These are phyloP conservation scores for Tyrophagus putrescentiae DNA, from an alignment of 1,140 invertebrate genomes.

Conservation along the genomic window DNA sequence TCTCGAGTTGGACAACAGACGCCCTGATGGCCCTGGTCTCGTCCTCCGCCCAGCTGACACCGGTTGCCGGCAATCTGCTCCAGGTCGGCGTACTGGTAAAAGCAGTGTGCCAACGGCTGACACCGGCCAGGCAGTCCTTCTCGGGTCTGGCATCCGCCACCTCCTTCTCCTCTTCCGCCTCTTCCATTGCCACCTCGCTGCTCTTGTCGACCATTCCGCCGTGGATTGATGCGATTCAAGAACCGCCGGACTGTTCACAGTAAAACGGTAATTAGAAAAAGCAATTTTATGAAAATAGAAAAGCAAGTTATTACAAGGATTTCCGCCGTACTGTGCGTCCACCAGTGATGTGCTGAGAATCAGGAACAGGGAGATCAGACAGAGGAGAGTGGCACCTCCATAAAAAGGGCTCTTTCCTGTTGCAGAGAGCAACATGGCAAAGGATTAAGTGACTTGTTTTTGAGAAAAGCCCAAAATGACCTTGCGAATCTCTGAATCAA, in stretches of 20 bases:
- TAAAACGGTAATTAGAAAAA: not conserved
- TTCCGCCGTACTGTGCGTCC: conserved; percentile 2
- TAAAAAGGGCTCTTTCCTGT: too few relatives aligned
- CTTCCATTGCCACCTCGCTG: not conserved
- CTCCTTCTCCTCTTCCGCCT: not conserved
- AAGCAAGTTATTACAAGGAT: conserved; percentile 1
- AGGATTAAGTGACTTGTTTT: too few relatives aligned
- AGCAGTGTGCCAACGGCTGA: conserved; percentile 13
- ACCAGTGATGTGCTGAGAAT: not conserved
- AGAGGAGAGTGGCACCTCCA: not conserved
- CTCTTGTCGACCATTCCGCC: not conserved
- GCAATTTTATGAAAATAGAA: not conserved
- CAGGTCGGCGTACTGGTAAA: conserved; percentile 20
- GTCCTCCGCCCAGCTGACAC: not conserved
- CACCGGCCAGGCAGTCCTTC: conserved; percentile 20
- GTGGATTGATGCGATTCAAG: not conserved
- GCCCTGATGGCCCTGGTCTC: not conserved
- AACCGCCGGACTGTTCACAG: not conserved
- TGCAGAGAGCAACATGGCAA: too few relatives aligned
- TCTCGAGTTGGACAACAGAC: conserved; percentile 21
- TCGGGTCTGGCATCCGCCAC: conserved; percentile 7
- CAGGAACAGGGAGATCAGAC: not conserved
- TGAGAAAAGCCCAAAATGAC: too few relatives aligned
- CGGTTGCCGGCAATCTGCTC: not conserved
- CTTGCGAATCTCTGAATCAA: too few relatives aligned